Evolutionary conservation across 1,140 invertebrate species (phyloP).

Genomic region (Leptestheria dahalacensis): DNA sequence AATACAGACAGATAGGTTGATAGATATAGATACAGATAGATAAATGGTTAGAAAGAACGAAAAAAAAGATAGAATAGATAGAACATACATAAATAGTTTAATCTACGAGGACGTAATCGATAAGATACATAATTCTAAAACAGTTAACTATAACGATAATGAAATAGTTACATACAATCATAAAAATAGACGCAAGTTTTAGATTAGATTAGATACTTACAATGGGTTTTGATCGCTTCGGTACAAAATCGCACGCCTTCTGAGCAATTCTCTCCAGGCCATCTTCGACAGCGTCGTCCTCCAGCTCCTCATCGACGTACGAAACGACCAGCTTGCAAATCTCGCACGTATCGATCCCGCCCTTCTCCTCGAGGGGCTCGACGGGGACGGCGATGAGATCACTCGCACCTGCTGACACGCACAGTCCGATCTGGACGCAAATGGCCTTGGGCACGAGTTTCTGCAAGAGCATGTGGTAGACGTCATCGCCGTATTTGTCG

Average conservation of each 20-base stretch:
- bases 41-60: no score
- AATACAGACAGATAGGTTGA: no score
- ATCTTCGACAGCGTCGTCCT: slow-evolving; percentile 38
- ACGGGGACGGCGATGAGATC: neutral
- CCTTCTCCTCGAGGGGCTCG: neutral
- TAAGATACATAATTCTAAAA: no score
- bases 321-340: slow-evolving; percentile 52
- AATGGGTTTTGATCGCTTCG: no score
- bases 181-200: no score
- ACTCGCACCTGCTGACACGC: slow-evolving; percentile 23
- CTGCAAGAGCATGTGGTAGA: slow-evolving; percentile 55
- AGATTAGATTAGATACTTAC: no score
- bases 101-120: no score
- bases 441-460: slow-evolving; percentile 53
- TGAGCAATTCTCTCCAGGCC: slow-evolving; percentile 45
- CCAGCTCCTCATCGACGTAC: slow-evolving; percentile 42
- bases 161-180: no score
- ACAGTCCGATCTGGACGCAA: slow-evolving; percentile 51
- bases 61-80: no score
- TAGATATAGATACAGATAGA: no score
- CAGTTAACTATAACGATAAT: no score
- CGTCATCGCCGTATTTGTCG: slow-evolving; percentile 52
- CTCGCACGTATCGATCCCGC: slow-evolving; percentile 40
- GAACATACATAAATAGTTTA: no score
- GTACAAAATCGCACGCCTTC: slow-evolving; percentile 49